Conservation (phyloP, 30 jellyfish, hydroid and myxozoan species). For the Rhopilema esculentum region DNA sequence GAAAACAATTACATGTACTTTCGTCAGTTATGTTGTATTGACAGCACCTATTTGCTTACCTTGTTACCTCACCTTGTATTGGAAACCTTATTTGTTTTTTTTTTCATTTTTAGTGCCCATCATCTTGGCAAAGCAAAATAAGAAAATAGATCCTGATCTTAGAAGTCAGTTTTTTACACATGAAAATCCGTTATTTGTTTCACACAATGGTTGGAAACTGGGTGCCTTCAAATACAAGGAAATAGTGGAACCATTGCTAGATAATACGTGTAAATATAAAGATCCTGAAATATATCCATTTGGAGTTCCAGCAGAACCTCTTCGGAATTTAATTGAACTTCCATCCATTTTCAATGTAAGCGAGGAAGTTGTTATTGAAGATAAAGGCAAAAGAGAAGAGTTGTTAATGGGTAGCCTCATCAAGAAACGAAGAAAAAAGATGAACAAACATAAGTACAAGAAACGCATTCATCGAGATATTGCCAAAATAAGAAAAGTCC, state of each 20-base stretch:
- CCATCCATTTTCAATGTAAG: slow-evolving; percentile 9
- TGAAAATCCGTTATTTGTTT: neutral
- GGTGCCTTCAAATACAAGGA: neutral
- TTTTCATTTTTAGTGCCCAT: neutral
- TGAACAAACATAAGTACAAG: slow-evolving; percentile 92
- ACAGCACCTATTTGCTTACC: too few species aligned
- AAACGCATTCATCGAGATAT: slow-evolving; percentile 88
- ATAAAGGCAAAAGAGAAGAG: neutral
- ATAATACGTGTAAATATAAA: neutral
- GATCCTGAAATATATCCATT: slow-evolving; percentile 1
- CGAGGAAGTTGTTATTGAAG: neutral
- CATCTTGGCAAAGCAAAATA: neutral
- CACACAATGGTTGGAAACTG: neutral
- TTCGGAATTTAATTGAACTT: neutral
- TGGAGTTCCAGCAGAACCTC: neutral
- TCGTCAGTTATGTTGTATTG: neutral
- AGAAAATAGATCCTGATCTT: neutral
- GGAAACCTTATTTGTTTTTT: neutral
- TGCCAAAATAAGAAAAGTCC: slow-evolving; percentile 78
- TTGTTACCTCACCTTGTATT: too few species aligned
- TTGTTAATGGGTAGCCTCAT: slow-evolving; percentile 58
- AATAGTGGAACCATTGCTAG: slow-evolving; percentile 4
- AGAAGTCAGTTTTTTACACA: neutral
- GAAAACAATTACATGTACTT: neutral
- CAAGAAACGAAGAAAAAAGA: slow-evolving; percentile 85